A percentile compares a stretch with the other conserved stretches of the same genome.
Evolutionary conservation across 2,888 invertebrate genomes (phyloP).

Genomic region (Linyphia triangularis): DNA sequence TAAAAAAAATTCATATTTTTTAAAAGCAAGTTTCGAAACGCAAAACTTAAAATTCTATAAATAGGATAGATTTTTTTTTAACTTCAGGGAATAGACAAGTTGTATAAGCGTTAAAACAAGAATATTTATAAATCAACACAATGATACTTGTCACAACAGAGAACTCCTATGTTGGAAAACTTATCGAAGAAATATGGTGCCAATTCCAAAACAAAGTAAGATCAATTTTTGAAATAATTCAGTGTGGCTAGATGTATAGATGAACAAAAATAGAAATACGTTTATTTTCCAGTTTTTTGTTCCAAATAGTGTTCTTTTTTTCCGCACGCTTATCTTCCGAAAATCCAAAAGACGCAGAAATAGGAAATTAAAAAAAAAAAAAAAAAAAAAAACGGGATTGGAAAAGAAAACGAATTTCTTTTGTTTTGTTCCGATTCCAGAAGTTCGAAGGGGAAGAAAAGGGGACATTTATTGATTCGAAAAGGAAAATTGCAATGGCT

Average conservation of each 20-base stretch:
- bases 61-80: no score
- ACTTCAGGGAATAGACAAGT: no score
- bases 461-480: conserved; percentile 63
- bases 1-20: no score
- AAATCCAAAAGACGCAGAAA: conserved; percentile 51
- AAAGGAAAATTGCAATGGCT: conserved; percentile 55
- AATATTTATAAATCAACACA: no score
- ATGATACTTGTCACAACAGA: no score
- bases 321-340: conserved; percentile 40
- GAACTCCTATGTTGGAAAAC: no score
- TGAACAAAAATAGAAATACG: conserved; percentile 7
- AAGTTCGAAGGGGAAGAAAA: conserved; percentile 15
- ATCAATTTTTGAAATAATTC: conserved; percentile 43
- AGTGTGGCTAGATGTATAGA: conserved; percentile 5
- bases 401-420: conserved; percentile 43
- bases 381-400: background rate
- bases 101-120: no score
- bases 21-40: no score
- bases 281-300: background rate
- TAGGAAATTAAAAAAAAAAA: conserved; percentile 11
- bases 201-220: background rate
- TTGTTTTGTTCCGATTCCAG: conserved; percentile 49
- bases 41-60: no score
- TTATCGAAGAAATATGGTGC: background rate
- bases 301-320: conserved; percentile 11